Evolutionary conservation across 2,888 invertebrate species (phyloP).

Genomic region (Apodemia zela): DNA sequence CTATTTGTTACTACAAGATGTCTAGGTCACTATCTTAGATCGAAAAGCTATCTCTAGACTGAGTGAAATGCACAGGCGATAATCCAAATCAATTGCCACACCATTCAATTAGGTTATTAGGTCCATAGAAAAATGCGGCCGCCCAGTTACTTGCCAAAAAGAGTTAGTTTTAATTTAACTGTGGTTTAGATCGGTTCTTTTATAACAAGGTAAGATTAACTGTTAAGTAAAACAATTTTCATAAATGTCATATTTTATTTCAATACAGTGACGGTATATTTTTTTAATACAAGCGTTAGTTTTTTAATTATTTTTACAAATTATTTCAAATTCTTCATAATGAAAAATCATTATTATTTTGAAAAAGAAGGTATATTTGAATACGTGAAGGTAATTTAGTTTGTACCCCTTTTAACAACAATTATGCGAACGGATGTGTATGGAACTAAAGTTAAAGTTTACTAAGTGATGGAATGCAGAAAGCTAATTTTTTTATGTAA

Average conservation of each 20-base stretch:
- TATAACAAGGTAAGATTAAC: conserved; percentile 10
- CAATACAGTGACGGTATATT: too few species aligned
- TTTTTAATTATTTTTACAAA: too few species aligned
- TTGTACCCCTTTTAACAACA: too few species aligned
- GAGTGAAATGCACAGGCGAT: background rate
- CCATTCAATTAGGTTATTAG: background rate
- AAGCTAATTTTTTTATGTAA: too few species aligned
- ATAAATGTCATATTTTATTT: background rate
- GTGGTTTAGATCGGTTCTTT: conserved; percentile 18
- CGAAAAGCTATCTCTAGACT: background rate
- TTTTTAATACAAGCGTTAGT: too few species aligned
- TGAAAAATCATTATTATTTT: too few species aligned
- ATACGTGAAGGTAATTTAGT: too few species aligned
- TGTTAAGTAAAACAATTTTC: background rate
- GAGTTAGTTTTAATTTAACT: conserved; percentile 20
- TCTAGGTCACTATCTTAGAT: background rate
- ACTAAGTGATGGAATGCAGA: too few species aligned
- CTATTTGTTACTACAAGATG: background rate
- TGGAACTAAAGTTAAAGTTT: too few species aligned
- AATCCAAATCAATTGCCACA: background rate
- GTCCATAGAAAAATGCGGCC: conserved; percentile 38
- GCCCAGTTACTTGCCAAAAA: conserved; percentile 25
- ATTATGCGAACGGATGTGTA: too few species aligned
- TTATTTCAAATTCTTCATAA: too few species aligned
- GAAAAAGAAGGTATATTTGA: too few species aligned